Evolutionary conservation across 2,888 invertebrate species (phyloP).

Genomic region (Conomelus anceps): DNA sequence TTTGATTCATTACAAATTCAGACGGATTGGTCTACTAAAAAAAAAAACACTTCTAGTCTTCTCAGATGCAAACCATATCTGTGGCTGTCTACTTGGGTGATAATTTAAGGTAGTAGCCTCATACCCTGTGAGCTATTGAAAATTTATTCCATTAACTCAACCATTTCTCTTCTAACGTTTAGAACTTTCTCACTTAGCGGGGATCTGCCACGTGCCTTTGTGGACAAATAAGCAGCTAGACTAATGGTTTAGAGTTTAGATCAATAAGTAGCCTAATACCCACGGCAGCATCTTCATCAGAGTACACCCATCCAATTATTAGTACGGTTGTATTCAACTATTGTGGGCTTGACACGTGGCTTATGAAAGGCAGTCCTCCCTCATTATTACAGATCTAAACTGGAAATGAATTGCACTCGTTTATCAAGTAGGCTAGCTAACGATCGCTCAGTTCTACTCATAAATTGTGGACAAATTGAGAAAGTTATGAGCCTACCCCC

Average conservation of each 20-base stretch:
- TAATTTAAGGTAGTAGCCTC: too few relatives aligned
- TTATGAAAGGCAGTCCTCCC: neutral
- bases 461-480: neutral
- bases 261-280: neutral
- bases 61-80: too few relatives aligned
- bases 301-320: neutral
- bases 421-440: neutral
- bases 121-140: too few relatives aligned
- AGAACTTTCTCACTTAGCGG: neutral
- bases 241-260: neutral
- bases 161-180: neutral
- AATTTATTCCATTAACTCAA: too few relatives aligned
- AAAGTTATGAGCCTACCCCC: too few relatives aligned
- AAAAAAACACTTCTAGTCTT: too few relatives aligned
- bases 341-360: neutral
- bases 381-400: neutral
- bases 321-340: neutral
- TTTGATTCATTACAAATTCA: too few relatives aligned
- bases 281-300: neutral
- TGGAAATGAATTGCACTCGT: neutral
- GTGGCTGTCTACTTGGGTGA: too few relatives aligned
- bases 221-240: neutral
- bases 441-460: neutral
- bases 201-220: neutral
- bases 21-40: too few relatives aligned